These are phyloP conservation scores for Lobophora halterata DNA, from an alignment of 2,888 invertebrate species.

Conservation along the genomic window DNA sequence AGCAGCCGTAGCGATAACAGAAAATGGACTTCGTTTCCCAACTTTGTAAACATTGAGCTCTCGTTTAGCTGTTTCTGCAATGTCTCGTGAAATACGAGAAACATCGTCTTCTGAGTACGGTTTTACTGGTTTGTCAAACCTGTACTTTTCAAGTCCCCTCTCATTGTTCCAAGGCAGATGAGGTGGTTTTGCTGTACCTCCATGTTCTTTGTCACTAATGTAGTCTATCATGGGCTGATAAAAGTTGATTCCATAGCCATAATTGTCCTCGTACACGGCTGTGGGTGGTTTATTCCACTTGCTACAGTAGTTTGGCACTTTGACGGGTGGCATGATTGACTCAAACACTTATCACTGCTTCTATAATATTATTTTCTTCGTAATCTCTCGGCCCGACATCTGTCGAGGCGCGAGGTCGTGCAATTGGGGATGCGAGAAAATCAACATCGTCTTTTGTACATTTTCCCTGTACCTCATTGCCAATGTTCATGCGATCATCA, in stretches of 20 bases:
- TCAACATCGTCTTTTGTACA: slow-evolving; percentile 63
- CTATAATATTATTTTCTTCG: slow-evolving; percentile 15
- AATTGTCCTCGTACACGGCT: slow-evolving; percentile 89
- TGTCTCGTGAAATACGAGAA: slow-evolving; percentile 83
- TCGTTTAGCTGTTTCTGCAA: slow-evolving; percentile 85
- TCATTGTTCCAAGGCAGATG: slow-evolving; percentile 89
- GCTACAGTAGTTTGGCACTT: slow-evolving; percentile 58
- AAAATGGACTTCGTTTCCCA: slow-evolving; percentile 82
- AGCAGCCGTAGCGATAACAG: slow-evolving; percentile 82
- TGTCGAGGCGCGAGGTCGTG: slow-evolving; percentile 55
- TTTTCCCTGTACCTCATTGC: slow-evolving; percentile 60
- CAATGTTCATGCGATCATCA: slow-evolving; percentile 56
- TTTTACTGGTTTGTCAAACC: slow-evolving; percentile 82
- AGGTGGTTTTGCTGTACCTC: slow-evolving; percentile 70
- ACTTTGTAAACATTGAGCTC: slow-evolving; percentile 82
- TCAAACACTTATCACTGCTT: slow-evolving; percentile 30
- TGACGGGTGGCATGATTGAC: slow-evolving; percentile 65
- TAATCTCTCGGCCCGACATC: slow-evolving; percentile 36
- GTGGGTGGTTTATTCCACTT: slow-evolving; percentile 82
- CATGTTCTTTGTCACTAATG: slow-evolving; percentile 85
- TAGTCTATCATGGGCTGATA: slow-evolving; percentile 95
- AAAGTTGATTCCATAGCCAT: slow-evolving; percentile 90
- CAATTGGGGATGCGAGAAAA: slow-evolving; percentile 55
- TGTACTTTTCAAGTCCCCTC: slow-evolving; percentile 84
- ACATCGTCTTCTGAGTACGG: slow-evolving; percentile 86